Base-by-base conservation (phyloP, 2,797 vertebrate species). In the Hybognathus amarus region DNA sequence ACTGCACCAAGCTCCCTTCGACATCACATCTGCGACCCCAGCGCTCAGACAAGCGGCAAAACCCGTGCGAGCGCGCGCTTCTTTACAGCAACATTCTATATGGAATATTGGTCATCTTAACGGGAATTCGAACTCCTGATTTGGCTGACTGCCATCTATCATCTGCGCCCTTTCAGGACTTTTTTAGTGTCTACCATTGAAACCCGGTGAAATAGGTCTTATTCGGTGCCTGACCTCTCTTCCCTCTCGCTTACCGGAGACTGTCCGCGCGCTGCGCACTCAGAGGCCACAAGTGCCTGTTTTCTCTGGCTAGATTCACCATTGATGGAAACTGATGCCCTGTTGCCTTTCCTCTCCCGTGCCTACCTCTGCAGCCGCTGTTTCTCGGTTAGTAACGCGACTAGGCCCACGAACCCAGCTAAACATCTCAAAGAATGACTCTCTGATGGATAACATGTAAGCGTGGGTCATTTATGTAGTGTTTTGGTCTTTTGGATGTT, bases 281-380 rank as follows among this genome's bases (percentile, higher is more conserved):
- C 64, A 38, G 75, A 77, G 85, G 80, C 70, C 77, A 69, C 52
- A 79, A 83, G 79, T 87, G 87, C 85, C 85, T 85, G 77, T 79
- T 79, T 85, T 77, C 76, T 71, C 27, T 50, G n/a, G 17, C 77
- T 61, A 56, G 75, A 82, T 70, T 69, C 74, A 84, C 56, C 71
- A 80, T 82, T 69, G 75, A 73, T 50, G 68, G 76, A 71, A 45
- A 82, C 59, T 1, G 77, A 76, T 68, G 61, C 80, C 71, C 77
- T 59, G 47, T 79, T 85, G 80, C 80, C 77, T 87, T 80, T 61
- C 61, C 63, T 70, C 27, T 42, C 33, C 77, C 76, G 79, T 75
- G 61, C 83, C 79, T 88, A 87, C 87, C 88, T 87, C 87, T 68
- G 38, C 80, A 76, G 71, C 87, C 68, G 22, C 56, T 8, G 73